A percentile compares a stretch with the other conserved stretches of the same genome.
phyloP scores from a whole-genome alignment of 2,888 invertebrate genomes.

The Lycaena phlaeas region DNA sequence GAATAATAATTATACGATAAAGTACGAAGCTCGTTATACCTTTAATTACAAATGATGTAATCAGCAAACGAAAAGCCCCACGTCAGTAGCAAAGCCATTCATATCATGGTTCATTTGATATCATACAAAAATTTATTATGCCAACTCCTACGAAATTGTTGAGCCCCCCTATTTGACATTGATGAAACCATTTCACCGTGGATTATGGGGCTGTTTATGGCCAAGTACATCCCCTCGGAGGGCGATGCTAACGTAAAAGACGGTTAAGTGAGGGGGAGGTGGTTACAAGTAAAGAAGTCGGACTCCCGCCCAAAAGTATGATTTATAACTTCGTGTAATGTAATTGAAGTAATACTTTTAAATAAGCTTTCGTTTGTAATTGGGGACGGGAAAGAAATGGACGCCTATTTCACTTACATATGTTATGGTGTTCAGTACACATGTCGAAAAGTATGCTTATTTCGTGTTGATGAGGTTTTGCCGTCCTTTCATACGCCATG shows the following conservation, averaged over 20 bases:
- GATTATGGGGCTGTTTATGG: slow-evolving; percentile 14
- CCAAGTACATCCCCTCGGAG: slow-evolving; percentile 13
- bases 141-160: background rate
- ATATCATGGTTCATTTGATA: slow-evolving; percentile 1
- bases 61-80: no score
- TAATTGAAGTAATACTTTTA: background rate
- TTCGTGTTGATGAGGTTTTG: no score
- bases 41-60: no score
- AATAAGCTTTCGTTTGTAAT: background rate
- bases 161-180: background rate
- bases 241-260: slow-evolving; percentile 19
- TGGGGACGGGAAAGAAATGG: background rate
- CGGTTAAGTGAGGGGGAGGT: slow-evolving; percentile 15
- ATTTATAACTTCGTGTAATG: slow-evolving; percentile 5
- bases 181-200: slow-evolving; percentile 9
- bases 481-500: no score
- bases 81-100: no score
- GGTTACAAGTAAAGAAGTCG: slow-evolving; percentile 16
- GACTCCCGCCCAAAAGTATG: slow-evolving; percentile 10
- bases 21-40: no score
- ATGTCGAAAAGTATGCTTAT: no score
- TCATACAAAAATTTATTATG: background rate
- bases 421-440: no score
- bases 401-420: no score
- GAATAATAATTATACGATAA: no score